Evolutionary conservation across 2,797 vertebrate genomes (phyloP).

Genomic region (Naso thynnoides): DNA sequence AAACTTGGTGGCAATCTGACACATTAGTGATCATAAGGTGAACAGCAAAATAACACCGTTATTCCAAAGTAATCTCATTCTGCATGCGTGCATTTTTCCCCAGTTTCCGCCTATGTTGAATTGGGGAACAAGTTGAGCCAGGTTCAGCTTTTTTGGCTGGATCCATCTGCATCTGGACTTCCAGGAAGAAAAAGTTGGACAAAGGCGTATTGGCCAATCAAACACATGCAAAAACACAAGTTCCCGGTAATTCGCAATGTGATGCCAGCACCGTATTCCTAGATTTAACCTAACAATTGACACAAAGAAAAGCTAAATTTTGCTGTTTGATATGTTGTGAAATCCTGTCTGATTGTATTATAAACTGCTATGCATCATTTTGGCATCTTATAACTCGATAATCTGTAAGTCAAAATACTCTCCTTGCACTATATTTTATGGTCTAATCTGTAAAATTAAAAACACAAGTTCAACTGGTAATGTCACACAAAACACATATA

Average conservation of each 20-base stretch:
- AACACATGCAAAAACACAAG: not conserved
- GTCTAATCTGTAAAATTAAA: not conserved
- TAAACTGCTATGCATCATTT: not conserved
- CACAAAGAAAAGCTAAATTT: not conserved
- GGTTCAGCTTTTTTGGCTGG: not conserved
- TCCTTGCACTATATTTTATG: too few relatives aligned
- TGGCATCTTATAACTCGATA: too few relatives aligned
- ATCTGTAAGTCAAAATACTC: too few relatives aligned
- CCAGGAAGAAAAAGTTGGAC: not conserved
- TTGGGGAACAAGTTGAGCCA: not conserved
- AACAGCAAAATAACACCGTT: not conserved
- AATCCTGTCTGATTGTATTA: not conserved
- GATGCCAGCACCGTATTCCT: not conserved
- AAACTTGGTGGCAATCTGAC: not conserved
- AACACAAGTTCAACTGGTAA: not conserved
- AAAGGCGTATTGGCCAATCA: not conserved
- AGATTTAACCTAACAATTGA: not conserved
- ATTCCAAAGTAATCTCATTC: not conserved
- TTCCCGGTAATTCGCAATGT: not conserved
- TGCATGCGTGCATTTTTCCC: not conserved
- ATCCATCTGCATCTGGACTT: not conserved
- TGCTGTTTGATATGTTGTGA: not conserved
- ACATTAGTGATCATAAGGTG: not conserved
- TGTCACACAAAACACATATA: not conserved
- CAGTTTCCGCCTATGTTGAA: not conserved